A percentile compares a stretch with the other conserved stretches of the same genome.
Evolutionary conservation across 2,888 invertebrate species (phyloP).

Genomic region (Drosophila yooni): DNA sequence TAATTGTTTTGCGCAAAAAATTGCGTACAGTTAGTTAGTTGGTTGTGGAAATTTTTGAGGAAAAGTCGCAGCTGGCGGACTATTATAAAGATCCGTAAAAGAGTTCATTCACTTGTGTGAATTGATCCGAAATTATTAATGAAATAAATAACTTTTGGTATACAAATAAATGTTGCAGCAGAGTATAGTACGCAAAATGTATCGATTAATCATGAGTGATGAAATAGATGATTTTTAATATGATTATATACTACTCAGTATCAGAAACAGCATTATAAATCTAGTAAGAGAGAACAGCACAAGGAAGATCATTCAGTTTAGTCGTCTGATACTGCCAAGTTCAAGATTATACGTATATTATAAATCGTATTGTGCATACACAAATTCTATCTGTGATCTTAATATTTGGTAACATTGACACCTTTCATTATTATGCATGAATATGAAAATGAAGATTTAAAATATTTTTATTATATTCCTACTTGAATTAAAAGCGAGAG

Average conservation of each 20-base stretch:
- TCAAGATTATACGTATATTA: not conserved
- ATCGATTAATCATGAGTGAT: not conserved
- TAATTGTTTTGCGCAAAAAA: slow-evolving; percentile 33
- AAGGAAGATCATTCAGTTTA: not conserved
- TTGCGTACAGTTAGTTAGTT: slow-evolving; percentile 17
- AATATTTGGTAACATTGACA: not conserved
- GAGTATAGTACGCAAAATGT: not conserved
- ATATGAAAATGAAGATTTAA: not conserved
- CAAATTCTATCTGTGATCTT: not conserved
- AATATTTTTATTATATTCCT: not conserved
- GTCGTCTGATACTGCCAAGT: not conserved
- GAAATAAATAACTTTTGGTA: not conserved
- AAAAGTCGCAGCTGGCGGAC: not conserved
- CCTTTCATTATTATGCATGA: not conserved
- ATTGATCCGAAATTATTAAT: not conserved
- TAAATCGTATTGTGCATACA: not conserved
- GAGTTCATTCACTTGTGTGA: not conserved
- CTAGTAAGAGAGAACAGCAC: no score
- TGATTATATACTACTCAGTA: not conserved
- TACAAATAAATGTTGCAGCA: not conserved
- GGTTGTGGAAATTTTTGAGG: not conserved
- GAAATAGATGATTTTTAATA: not conserved
- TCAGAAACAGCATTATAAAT: not conserved
- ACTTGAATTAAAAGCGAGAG: not conserved
- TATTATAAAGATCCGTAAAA: not conserved